Percentiles rank a stretch among this genome's conserved stretches.
Evolutionary conservation across 2,113 vertebrate species (phyloP).

Genomic region (Xyliphius kryptos): DNA sequence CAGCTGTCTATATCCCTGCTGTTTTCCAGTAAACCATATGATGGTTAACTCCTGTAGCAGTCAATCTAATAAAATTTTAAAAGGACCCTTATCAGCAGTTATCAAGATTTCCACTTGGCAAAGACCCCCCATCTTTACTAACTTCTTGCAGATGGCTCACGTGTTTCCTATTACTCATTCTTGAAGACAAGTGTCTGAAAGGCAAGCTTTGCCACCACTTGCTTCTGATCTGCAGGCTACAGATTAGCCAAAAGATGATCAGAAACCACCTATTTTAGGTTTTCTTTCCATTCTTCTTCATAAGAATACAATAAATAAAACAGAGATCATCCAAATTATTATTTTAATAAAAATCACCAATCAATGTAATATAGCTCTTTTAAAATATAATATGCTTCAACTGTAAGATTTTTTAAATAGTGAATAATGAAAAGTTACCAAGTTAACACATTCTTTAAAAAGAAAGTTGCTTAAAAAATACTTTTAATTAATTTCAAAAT

Average conservation of each 20-base stretch:
- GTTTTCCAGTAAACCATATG: neutral
- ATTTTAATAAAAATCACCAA: no score
- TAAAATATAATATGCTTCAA: no score
- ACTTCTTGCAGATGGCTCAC: constrained; percentile 51
- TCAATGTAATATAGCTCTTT: no score
- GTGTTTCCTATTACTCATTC: constrained; percentile 62
- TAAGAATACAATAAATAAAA: no score
- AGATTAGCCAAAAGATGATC: constrained; percentile 10
- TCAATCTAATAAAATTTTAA: constrained; percentile 32
- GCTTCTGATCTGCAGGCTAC: constrained; percentile 46
- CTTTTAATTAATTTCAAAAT: no score
- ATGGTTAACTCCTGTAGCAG: constrained; percentile 30
- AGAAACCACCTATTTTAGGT: constrained; percentile 26
- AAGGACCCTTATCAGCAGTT: constrained; percentile 43
- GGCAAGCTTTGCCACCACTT: constrained; percentile 46
- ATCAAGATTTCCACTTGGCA: constrained; percentile 48
- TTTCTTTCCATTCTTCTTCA: constrained; percentile 20
- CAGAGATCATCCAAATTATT: no score
- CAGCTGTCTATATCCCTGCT: constrained; percentile 1
- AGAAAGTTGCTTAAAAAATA: no score
- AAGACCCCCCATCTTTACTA: constrained; percentile 44
- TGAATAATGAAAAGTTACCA: no score
- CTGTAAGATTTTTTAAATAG: no score
- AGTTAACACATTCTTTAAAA: no score
- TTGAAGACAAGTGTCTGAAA: constrained; percentile 44